Conservation (phyloP, 2,113 vertebrate species). For the Vulpes ferrilata region DNA sequence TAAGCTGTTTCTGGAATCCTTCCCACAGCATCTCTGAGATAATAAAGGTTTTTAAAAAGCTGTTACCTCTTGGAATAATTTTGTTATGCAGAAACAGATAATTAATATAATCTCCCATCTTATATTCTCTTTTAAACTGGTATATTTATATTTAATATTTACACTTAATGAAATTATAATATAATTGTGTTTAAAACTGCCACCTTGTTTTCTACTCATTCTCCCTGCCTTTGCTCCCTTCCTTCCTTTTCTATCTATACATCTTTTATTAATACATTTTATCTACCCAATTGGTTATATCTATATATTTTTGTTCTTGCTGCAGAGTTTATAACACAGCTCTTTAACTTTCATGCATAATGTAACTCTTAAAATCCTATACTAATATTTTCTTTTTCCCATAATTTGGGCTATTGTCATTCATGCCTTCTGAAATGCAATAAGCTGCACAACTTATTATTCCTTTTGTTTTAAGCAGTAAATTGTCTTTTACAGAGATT, state of each 20-base stretch:
- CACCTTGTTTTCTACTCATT: not conserved
- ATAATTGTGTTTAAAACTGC: not conserved
- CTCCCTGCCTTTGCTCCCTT: not conserved
- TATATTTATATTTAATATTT: not conserved
- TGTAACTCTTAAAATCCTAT: not conserved
- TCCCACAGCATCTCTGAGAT: not conserved
- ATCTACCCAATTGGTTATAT: not conserved
- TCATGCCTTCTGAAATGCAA: not conserved
- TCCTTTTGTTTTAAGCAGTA: not conserved
- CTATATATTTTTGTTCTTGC: not conserved
- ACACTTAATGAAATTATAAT: not conserved
- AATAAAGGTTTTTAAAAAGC: not conserved
- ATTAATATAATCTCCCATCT: not conserved
- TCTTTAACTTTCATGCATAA: not conserved
- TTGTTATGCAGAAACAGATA: not conserved
- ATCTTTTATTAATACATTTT: not conserved
- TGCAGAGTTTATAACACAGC: not conserved
- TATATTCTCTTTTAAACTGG: not conserved
- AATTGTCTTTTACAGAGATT: not conserved
- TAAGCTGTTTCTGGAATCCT: not conserved
- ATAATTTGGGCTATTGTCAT: not conserved
- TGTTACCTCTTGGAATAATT: not conserved
- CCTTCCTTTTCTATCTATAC: not conserved
- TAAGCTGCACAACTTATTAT: not conserved
- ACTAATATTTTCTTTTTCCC: not conserved